Base-by-base conservation (phyloP, 2,113 vertebrate species). In the Serilophus lunatus region DNA sequence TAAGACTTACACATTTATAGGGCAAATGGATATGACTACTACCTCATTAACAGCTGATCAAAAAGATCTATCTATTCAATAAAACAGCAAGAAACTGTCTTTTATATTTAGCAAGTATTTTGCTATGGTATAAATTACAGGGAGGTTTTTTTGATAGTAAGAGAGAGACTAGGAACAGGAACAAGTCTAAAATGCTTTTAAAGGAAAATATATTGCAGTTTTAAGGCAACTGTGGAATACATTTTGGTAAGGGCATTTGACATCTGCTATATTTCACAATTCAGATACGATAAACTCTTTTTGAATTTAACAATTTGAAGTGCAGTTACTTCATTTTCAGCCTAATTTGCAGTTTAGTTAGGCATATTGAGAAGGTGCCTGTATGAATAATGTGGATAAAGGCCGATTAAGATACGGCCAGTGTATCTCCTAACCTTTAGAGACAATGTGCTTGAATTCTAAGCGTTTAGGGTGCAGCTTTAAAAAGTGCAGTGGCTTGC, bases 401-500 rank as follows among this genome's bases (percentile, higher is more conserved):
- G 60, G 53, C 28, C 2, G 0, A 49, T 84, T 77, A 60, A 88
- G 85, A 40, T 71, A 23, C 0, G 7, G 53, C 10, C 79, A 71
- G 53, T 78, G 49, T 92, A 33, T 71, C 69, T 95, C 45, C 64
- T 83, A 75, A 85, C 79, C 85, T 82, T 90, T 61, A 70, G 76
- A 93, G 59, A 22, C 18, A 31, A 24, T 0, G 2, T 74, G 63
- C 35, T 94, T 13, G 44, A 88, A 90, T 95, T 91, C 75, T 59
- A 85, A 95, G 76, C 81, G 33, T 72, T 85, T 59, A 70, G 76
- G 56, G 51, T 95, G 86, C 86, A 95, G 91, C 93, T 96, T 95
- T 88, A 45, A 90, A 89, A 94, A 93, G 94, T 97, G 86, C 95
- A 97, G 95, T 95, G 86, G 77, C 86, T 93, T 92, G 88, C 85